Base-by-base conservation (phyloP, 1,140 invertebrate genomes). In the Dreissena polymorpha region DNA sequence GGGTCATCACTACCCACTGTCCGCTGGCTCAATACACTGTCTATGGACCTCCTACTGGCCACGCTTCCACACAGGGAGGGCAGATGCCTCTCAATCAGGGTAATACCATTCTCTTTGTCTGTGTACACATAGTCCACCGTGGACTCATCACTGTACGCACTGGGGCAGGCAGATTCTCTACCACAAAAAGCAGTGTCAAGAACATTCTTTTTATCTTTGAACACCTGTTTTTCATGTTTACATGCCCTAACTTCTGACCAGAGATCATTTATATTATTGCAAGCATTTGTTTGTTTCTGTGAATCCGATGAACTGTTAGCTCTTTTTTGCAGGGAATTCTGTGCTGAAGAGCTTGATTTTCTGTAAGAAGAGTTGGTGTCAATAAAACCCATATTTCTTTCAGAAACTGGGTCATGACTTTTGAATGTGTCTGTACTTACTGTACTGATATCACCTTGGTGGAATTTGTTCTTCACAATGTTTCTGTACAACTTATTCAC, bases 91-190 rank as follows among this genome's bases (percentile, higher is more conserved):
- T 91, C 91, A 14, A 91, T 83, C 23, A 91, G 84, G 21, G 81
- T 86, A 27, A 90, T 86, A 7, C 88, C 89, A 21, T 83, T 87
- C 57, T 91, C 90, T 49, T 77, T 80, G 71, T 92, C 92, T 27
- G 79, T 89, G 71, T 91, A 90, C 0, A 91, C 76, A 77, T 88
- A 90, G 29, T 91, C 88, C 25, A 86, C 71, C 16, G 85, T 86
- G 16, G 84, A 82, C 0, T 68, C 81, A 79, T 79, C 77, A 70
- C 85, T 88, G n/a, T 64, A 39, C 13, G 76, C 64, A 77, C 81
- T 83, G 21, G 16, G 16, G 21, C 57, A 60, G 3, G 57, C 57
- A 23, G 81, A 83, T n/a, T 69, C 49, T 6, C 81, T 64, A 0
- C 79, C 79, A 82, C 71, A 82, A 39, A 82, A 82, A 49, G 49